phyloP scores from a whole-genome alignment of 2,888 invertebrate species.

The Kuschelorhynchus macadamiae region DNA sequence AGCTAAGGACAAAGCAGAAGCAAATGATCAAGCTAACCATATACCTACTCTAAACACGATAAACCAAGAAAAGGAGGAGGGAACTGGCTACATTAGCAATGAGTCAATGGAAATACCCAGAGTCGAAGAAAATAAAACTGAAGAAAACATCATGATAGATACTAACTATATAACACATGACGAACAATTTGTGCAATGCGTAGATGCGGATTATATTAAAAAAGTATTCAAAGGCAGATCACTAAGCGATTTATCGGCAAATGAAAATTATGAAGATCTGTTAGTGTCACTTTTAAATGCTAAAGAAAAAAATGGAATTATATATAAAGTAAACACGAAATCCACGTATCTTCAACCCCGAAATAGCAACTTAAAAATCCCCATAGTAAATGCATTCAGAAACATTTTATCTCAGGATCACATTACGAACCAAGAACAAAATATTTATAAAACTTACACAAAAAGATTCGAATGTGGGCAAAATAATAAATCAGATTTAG shows the following conservation, averaged over 20 bases:
- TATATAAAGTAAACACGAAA: constrained; percentile 55
- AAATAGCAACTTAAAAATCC: constrained; percentile 42
- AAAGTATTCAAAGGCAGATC: constrained; percentile 1
- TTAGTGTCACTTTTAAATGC: constrained; percentile 44
- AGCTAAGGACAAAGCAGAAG: neutral
- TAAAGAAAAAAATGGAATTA: constrained; percentile 30
- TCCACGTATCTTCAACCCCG: constrained; percentile 45
- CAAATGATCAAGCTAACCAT: neutral
- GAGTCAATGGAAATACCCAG: neutral
- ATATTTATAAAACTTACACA: constrained; percentile 24
- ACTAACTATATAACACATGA: neutral
- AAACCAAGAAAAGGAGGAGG: constrained; percentile 22
- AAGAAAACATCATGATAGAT: neutral
- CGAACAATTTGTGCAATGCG: constrained; percentile 29
- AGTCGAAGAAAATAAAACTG: too few species aligned
- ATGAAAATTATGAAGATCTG: constrained; percentile 32
- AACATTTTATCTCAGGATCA: constrained; percentile 22
- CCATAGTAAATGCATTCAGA: constrained; percentile 37
- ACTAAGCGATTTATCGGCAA: constrained; percentile 2
- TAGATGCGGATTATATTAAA: constrained; percentile 42
- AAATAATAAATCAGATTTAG: neutral
- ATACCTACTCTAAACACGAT: constrained; percentile 4
- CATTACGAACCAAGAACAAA: neutral
- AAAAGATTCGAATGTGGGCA: constrained; percentile 31
- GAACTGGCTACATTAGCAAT: constrained; percentile 11